Base-by-base conservation (phyloP, 2,888 invertebrate genomes). In the Camptogramma bilineatum region DNA sequence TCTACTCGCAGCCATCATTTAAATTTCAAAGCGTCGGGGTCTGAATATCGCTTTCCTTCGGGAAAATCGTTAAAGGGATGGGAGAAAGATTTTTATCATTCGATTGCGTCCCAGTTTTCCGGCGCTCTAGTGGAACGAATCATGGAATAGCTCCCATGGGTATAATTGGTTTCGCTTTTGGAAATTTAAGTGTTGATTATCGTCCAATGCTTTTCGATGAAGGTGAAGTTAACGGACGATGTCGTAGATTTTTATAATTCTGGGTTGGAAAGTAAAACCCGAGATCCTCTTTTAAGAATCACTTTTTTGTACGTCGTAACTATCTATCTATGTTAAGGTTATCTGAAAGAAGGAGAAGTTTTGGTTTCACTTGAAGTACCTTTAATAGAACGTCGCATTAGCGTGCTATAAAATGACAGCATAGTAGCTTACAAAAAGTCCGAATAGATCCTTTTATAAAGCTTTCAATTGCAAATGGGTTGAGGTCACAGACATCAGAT, bases 391-490 rank as follows among this genome's bases (percentile, higher is more conserved):
- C 2, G 44, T 13, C 7, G 44, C 44, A 44, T 44, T 17, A 44
- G 44, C 44, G 16, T 17, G 2, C 44, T 16, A 44, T 44, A 17
- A 44, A 44, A 44, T 44, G 17, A 17, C 52, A 44, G 44, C 46
- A 47, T 47, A 9, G 48, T 56, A 46, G 52, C 52, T 74, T 87
- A 86, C 86, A 86, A 88, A 88, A 89, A 87, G 84, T 84, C 83
- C 81, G 83, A 86, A 88, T 88, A 86, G 83, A 88, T 87, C 84
- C 87, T 81, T 86, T 84, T 86, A 84, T 88, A 90, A 90, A 88
- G 87, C 87, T 90, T 91, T 90, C 91, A 91, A 90, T 90, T 90
- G 89, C 90, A 90, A 91, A 90, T 90, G 87, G 88, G 83, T 83
- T 84, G 85, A 80, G 83, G 85, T 80, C 81, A 82, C 85, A 84